Percentiles rank a stretch among this genome's conserved stretches.
phyloP scores from a whole-genome alignment of 1,140 invertebrate species.

The Cydia strobilella region DNA sequence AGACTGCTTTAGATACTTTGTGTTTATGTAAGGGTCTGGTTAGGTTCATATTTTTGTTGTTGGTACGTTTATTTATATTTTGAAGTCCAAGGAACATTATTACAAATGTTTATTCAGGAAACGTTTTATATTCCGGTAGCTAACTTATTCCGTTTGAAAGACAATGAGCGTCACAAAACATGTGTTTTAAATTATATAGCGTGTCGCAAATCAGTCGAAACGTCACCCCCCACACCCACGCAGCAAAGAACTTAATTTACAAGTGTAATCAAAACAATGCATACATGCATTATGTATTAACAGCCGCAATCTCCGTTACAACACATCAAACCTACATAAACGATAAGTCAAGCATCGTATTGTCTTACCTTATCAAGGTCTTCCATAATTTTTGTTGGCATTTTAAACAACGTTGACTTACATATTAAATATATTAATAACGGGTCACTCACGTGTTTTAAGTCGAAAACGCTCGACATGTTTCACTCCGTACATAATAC shows the following conservation, averaged over 20 bases:
- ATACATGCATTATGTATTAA: conserved; percentile 29
- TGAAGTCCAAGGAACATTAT: too few relatives aligned
- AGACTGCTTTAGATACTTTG: background rate
- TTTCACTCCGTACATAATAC: too few relatives aligned
- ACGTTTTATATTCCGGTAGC: conserved; percentile 10
- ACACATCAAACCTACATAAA: conserved; percentile 32
- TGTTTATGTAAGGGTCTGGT: background rate
- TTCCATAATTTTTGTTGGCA: background rate
- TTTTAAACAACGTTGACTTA: background rate
- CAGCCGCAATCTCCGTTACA: conserved; percentile 26
- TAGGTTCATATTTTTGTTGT: background rate
- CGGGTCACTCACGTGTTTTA: too few relatives aligned
- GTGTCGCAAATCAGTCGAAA: conserved; percentile 25
- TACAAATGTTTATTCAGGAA: conserved; percentile 3
- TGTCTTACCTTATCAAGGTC: conserved; percentile 31
- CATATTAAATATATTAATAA: too few relatives aligned
- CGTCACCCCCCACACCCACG: conserved; percentile 21
- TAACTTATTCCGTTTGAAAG: conserved; percentile 3
- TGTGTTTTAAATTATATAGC: conserved; percentile 19
- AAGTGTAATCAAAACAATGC: conserved; percentile 32
- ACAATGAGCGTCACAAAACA: conserved; percentile 15
- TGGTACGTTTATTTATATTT: too few relatives aligned
- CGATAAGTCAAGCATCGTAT: conserved; percentile 19
- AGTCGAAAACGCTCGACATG: too few relatives aligned
- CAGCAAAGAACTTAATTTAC: conserved; percentile 28